phyloP scores from a whole-genome alignment of 2,113 vertebrate species.

The Aspidoscelis tigris region DNA sequence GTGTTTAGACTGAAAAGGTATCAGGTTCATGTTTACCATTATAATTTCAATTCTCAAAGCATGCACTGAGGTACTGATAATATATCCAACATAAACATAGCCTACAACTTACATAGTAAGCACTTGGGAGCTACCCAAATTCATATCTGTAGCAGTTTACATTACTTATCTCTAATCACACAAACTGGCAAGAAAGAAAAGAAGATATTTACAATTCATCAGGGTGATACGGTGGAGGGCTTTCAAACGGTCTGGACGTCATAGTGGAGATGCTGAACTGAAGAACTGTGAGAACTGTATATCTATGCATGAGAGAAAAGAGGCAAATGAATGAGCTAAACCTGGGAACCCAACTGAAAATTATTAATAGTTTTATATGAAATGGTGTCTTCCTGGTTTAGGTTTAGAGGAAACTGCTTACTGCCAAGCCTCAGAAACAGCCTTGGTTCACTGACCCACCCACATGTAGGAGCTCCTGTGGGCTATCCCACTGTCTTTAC shows the following conservation, averaged over 20 bases:
- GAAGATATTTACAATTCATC: constrained; percentile 82
- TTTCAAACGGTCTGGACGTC: constrained; percentile 79
- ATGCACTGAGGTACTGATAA: neutral
- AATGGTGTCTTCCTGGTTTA: neutral
- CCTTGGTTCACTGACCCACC: too few relatives aligned
- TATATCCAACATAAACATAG: neutral
- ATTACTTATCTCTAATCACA: constrained; percentile 14
- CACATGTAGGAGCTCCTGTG: too few relatives aligned
- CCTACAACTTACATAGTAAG: neutral
- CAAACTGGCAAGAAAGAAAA: constrained; percentile 1
- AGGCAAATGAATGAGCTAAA: neutral
- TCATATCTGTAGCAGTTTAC: constrained; percentile 22
- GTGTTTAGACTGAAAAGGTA: neutral
- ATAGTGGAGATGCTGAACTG: constrained; percentile 60
- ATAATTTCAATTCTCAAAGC: neutral
- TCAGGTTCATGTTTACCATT: neutral
- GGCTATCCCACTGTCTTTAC: too few relatives aligned
- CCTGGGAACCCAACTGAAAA: neutral
- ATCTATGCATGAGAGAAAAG: neutral
- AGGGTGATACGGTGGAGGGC: constrained; percentile 87
- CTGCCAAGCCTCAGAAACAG: too few relatives aligned
- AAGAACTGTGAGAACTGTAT: neutral
- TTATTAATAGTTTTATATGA: neutral
- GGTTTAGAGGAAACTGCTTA: too few relatives aligned
- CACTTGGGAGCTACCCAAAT: neutral